A percentile compares a stretch with the other conserved stretches of the same genome.
Evolutionary conservation across 2,113 vertebrate species (phyloP).

Genomic region (Sorex fumeus): DNA sequence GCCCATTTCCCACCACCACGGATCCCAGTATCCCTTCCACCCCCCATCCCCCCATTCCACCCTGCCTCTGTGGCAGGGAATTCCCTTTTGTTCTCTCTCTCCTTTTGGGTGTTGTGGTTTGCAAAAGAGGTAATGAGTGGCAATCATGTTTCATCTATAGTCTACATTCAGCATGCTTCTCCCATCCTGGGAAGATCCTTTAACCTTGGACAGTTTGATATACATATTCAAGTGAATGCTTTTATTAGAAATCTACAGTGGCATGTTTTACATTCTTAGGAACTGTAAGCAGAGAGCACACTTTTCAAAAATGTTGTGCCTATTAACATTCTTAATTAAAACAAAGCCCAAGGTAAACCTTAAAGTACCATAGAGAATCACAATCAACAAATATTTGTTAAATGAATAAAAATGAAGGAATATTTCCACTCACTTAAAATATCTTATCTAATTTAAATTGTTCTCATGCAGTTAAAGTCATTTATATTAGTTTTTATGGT

Average conservation of each 20-base stretch:
- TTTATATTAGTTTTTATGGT: not conserved
- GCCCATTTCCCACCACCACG: no score
- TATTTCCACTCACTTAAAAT: slow-evolving; percentile 11
- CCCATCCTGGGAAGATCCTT: no score
- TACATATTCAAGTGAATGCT: not conserved
- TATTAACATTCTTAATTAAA: slow-evolving; percentile 17
- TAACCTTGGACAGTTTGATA: not conserved
- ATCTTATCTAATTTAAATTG: slow-evolving; percentile 27
- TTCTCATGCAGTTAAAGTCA: not conserved
- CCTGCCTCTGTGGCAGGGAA: no score
- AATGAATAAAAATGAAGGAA: slow-evolving; percentile 8
- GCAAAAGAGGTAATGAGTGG: no score
- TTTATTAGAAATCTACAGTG: not conserved
- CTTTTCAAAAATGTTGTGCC: not conserved
- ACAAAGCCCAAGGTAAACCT: slow-evolving; percentile 23
- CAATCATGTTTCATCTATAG: no score
- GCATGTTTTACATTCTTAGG: not conserved
- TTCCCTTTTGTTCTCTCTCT: no score
- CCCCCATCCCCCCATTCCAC: no score
- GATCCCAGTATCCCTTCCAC: no score
- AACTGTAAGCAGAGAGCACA: not conserved
- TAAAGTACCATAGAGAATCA: slow-evolving; percentile 28
- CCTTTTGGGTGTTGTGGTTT: no score
- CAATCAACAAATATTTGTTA: slow-evolving; percentile 21
- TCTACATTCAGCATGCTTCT: no score